Percentiles rank a stretch among this genome's conserved stretches.
Evolutionary conservation across 2,113 vertebrate genomes (phyloP).

Genomic region (Riparia riparia): DNA sequence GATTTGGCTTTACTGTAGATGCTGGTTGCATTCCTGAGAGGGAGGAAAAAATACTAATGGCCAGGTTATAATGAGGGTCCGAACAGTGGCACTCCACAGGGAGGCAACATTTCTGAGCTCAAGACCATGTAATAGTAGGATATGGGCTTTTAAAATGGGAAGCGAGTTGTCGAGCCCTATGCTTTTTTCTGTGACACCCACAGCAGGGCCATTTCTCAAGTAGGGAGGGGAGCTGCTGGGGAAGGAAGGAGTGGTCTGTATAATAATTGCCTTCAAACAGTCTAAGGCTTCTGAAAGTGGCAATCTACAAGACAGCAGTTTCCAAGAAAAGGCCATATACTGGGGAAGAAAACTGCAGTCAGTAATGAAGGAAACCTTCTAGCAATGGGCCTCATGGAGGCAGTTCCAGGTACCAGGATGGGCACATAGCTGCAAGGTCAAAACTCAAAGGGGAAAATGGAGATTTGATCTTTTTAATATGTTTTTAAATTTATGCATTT

Average conservation of each 20-base stretch:
- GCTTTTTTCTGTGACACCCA: background rate
- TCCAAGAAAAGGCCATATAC: background rate
- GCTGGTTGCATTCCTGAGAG: background rate
- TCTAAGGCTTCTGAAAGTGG: background rate
- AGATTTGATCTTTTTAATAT: background rate
- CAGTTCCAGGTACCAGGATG: background rate
- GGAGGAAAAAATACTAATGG: background rate
- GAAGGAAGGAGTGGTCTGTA: conserved; percentile 9
- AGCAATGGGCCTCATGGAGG: background rate
- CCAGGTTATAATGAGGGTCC: conserved; percentile 21
- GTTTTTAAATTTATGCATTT: background rate
- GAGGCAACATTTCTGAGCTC: conserved; percentile 21
- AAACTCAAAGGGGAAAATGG: background rate
- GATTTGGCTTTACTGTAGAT: background rate
- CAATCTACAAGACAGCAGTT: background rate
- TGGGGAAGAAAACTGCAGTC: background rate
- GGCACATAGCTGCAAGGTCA: background rate
- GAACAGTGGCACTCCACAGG: conserved; percentile 15
- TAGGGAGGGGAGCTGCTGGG: background rate
- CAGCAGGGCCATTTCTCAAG: background rate
- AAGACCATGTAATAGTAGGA: background rate
- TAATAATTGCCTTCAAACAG: background rate
- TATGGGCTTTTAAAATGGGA: conserved; percentile 27
- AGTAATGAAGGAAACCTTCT: background rate
- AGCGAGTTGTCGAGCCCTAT: background rate